A percentile compares a stretch with the other conserved stretches of the same genome.
phyloP scores from a whole-genome alignment of 1,140 invertebrate species.

The Sarcophaga peregrina region DNA sequence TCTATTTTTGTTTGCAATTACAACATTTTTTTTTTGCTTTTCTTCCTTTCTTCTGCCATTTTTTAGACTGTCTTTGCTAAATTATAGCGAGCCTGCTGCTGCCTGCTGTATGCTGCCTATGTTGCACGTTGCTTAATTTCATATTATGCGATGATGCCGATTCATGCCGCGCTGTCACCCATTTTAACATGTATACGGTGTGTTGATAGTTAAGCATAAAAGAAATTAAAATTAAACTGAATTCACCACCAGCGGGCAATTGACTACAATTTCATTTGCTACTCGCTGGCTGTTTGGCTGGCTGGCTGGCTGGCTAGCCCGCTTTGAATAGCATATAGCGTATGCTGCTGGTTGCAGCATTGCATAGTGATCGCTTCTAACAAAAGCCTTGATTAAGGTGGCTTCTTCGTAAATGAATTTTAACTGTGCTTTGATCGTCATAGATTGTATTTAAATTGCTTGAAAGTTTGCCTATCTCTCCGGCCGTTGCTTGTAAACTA shows the following conservation, averaged over 20 bases:
- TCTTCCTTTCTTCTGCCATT: no score
- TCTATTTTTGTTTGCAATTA: conserved; percentile 28
- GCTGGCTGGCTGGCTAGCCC: neutral
- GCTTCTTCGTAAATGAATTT: conserved; percentile 5
- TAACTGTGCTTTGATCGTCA: conserved; percentile 15
- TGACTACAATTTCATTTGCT: conserved; percentile 12
- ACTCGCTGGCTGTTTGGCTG: neutral
- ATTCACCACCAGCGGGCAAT: conserved; percentile 23
- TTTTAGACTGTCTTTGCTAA: no score
- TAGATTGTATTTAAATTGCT: conserved; percentile 20
- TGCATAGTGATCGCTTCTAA: neutral
- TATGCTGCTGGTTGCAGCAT: neutral
- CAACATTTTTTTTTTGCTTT: neutral
- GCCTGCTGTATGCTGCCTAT: neutral
- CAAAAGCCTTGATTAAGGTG: neutral
- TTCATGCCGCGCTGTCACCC: conserved; percentile 22
- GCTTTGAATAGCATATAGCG: neutral
- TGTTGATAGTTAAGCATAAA: conserved; percentile 22
- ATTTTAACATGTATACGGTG: conserved; percentile 27
- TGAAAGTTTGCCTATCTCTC: neutral
- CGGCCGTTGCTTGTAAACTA: neutral
- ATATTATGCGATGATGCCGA: conserved; percentile 22
- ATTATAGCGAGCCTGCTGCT: neutral
- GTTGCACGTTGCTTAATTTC: neutral
- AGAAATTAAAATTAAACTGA: conserved; percentile 27